Percentiles rank a stretch among this genome's conserved stretches.
Conservation (phyloP, 2,113 vertebrate species). For the Capreolus pygargus region DNA sequence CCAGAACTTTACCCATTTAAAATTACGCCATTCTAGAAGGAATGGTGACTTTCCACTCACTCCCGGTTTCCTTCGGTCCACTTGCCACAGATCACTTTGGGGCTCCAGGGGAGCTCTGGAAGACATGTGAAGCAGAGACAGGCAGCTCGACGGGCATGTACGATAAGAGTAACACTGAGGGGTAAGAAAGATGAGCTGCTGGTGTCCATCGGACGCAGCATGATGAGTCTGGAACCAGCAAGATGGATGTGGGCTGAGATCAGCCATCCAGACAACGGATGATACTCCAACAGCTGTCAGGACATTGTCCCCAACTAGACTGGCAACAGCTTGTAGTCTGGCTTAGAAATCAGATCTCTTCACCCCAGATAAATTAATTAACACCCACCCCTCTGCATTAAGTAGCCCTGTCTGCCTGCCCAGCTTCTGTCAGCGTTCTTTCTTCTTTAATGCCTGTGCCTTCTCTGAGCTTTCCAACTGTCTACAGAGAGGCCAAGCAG, state of each 20-base stretch:
- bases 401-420: constrained; percentile 24
- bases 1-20: not conserved
- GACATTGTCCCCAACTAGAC: constrained; percentile 7
- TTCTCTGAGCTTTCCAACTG: constrained; percentile 29
- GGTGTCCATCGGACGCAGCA: not conserved
- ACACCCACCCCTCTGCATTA: constrained; percentile 46
- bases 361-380: constrained; percentile 67
- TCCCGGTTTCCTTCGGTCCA: not conserved
- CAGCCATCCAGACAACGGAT: not conserved
- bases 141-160: not conserved
- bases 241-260: constrained; percentile 37
- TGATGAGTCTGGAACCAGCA: not conserved
- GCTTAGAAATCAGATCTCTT: constrained; percentile 66
- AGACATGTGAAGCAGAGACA: not conserved
- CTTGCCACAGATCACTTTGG: not conserved
- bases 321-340: constrained; percentile 67
- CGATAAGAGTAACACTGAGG: not conserved
- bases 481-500: not conserved
- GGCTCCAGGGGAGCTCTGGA: not conserved
- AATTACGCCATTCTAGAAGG: not conserved
- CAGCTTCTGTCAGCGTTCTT: constrained; percentile 42
- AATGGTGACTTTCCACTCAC: not conserved
- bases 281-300: constrained; percentile 41
- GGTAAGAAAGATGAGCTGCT: constrained; percentile 31
- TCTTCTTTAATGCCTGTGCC: not conserved